Evolutionary conservation across 2,888 invertebrate species (phyloP), one percentile per base, ranked within the genome.

Genomic region (Ellobium chinense): DNA sequence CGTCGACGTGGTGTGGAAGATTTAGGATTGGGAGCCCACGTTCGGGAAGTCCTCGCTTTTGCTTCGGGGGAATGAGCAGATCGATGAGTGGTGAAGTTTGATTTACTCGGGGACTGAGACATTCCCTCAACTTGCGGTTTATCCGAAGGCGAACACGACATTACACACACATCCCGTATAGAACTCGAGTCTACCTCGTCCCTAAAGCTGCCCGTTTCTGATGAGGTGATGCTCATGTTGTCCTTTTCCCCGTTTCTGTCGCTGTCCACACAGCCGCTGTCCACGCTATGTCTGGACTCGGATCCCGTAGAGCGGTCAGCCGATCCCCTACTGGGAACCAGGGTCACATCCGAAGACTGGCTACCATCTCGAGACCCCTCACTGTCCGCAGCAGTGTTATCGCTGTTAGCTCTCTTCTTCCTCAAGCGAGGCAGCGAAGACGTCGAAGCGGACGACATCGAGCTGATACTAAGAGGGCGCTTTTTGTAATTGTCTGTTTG

Each of bases 401-500:
- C 24, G 1, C 31, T 34, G 39, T 18, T 76, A 39, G 58, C 60
- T 58, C 63, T 60, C 46, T 72, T 78, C 56, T 78, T 70, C 56
- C 72, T 60, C 2, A 78, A 56, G 29, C 78, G 62, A 12, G 78
- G 72, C 34, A 72, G 37, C 0, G 78, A 72, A 4, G 72, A 54
- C 21, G 91, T 88, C 14, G 91, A 89, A 7, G 92, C 89, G 0
- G 93, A 93, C 2, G 93, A 92, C 82, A 91, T 90, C 9, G 93
- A 93, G 79, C 91, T 92, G 73, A 92, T 88, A 85, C 92, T 92
- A 63, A 93, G 85, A 7, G 93, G 93, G 29, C 93, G 84, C 83
- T 92, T 92, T 81, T 83, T 85, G 46, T 77, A 63, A 46, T 79
- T 63, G 29, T 72, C 63, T 31, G 31, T 37, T 24, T 34, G 18